Conservation (phyloP, 2,888 invertebrate genomes). For the Drosophila peninsularis region DNA sequence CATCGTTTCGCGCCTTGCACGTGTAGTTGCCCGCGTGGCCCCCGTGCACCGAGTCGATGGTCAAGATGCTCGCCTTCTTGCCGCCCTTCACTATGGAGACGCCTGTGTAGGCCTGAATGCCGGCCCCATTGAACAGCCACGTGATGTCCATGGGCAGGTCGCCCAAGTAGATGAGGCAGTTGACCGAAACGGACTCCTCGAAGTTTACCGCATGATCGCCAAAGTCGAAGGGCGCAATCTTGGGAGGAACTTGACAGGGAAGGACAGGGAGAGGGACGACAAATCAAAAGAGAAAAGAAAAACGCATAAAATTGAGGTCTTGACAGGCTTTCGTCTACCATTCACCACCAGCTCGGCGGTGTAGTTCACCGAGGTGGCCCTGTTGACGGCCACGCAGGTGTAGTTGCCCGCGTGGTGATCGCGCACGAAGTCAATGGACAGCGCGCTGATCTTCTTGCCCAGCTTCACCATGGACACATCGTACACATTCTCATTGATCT, state of each 20-base stretch:
- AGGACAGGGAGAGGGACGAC: background rate
- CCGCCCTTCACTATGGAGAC: slow-evolving; percentile 86
- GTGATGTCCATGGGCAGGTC: slow-evolving; percentile 88
- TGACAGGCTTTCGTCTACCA: slow-evolving; percentile 82
- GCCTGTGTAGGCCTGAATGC: slow-evolving; percentile 83
- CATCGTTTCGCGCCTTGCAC: slow-evolving; percentile 90
- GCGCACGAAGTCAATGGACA: slow-evolving; percentile 89
- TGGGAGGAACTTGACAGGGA: slow-evolving; percentile 88
- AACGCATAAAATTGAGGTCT: background rate
- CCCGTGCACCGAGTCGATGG: slow-evolving; percentile 87
- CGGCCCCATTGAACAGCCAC: slow-evolving; percentile 86
- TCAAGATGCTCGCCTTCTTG: slow-evolving; percentile 87
- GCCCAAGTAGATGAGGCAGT: slow-evolving; percentile 87
- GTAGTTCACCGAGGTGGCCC: slow-evolving; percentile 87
- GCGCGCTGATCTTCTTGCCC: slow-evolving; percentile 88
- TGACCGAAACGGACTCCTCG: slow-evolving; percentile 87
- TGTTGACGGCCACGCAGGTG: slow-evolving; percentile 89
- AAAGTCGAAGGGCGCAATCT: slow-evolving; percentile 90
- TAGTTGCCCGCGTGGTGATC: slow-evolving; percentile 90
- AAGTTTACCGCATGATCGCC: slow-evolving; percentile 89
- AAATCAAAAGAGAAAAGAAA: slow-evolving; percentile 14
- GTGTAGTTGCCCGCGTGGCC: slow-evolving; percentile 91
- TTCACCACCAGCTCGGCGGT: slow-evolving; percentile 87
- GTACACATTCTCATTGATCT: slow-evolving; percentile 84
- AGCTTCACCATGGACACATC: slow-evolving; percentile 85